These are phyloP conservation scores for Cliona cf. orientalis DNA, from an alignment of 37 sponge, comb jelly and placozoan genomes.

Conservation along the genomic window DNA sequence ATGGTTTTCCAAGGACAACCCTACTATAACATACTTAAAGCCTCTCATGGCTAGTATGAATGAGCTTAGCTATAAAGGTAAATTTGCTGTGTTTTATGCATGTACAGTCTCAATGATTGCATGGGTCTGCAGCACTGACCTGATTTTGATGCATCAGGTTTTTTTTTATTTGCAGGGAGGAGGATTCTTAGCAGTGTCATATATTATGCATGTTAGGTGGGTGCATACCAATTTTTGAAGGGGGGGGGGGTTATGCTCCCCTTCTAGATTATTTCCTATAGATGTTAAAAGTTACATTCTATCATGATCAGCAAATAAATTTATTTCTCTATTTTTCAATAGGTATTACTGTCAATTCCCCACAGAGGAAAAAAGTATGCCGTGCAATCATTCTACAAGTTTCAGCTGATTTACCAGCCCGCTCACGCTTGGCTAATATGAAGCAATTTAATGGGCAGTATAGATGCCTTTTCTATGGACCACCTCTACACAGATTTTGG, in stretches of 20 bases:
- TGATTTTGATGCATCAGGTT: too few species aligned
- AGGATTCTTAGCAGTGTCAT: too few species aligned
- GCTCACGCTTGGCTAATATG: background rate
- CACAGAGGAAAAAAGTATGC: background rate
- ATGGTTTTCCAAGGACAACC: background rate
- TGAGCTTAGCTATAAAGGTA: slow-evolving; percentile 1
- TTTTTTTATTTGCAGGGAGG: too few species aligned
- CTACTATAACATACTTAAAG: background rate
- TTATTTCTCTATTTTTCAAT: too few species aligned
- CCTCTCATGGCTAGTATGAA: background rate
- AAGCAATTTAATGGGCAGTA: slow-evolving; percentile 1
- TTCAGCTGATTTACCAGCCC: slow-evolving; percentile 3
- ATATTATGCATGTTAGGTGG: too few species aligned
- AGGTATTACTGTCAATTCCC: background rate
- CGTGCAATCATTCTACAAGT: background rate
- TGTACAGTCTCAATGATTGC: too few species aligned
- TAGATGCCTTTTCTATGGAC: slow-evolving; percentile 3
- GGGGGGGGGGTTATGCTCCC: too few species aligned
- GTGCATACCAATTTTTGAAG: too few species aligned
- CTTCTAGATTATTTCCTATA: too few species aligned
- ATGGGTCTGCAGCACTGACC: too few species aligned
- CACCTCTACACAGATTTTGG: background rate
- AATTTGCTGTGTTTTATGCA: background rate
- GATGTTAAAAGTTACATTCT: too few species aligned
- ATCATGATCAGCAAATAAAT: too few species aligned